Percentiles rank a stretch among this genome's conserved stretches.
These are phyloP conservation scores for Drosophila prostipennis DNA, from an alignment of 2,888 invertebrate species.

Conservation along the genomic window DNA sequence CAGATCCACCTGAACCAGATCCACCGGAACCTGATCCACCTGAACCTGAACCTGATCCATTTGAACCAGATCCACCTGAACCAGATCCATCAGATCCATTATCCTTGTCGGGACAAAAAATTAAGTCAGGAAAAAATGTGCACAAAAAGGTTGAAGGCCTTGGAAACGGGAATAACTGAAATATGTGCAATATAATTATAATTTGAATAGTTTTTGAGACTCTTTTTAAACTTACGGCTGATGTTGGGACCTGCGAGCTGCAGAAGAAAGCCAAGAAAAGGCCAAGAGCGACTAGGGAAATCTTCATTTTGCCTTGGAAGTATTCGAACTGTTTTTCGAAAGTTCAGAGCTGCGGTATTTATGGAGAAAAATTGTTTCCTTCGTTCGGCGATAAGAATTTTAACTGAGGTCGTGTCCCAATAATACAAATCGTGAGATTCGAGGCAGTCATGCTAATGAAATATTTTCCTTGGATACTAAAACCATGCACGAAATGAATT, in stretches of 20 bases:
- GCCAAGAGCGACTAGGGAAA: background rate
- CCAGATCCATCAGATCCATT: background rate
- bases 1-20: background rate
- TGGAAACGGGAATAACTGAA: background rate
- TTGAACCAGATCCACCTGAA: background rate
- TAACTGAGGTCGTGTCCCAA: too few relatives aligned
- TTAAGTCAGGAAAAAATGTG: background rate
- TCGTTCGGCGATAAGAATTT: background rate
- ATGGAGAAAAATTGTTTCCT: background rate
- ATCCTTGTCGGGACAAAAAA: background rate
- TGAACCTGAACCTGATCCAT: too few relatives aligned
- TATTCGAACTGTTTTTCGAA: background rate
- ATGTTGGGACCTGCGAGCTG: background rate
- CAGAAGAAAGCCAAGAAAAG: background rate
- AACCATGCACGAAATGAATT: too few relatives aligned
- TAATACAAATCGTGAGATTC: too few relatives aligned
- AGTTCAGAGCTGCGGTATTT: background rate
- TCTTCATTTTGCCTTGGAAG: conserved; percentile 3
- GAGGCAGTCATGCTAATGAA: too few relatives aligned
- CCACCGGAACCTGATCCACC: background rate
- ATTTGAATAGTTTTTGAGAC: background rate
- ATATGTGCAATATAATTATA: background rate
- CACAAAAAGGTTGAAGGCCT: background rate
- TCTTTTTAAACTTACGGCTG: background rate
- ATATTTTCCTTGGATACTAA: too few relatives aligned